A percentile compares a stretch with the other conserved stretches of the same genome.
Conservation (phyloP, 2,113 vertebrate genomes). For the Motacilla tschutschensis region DNA sequence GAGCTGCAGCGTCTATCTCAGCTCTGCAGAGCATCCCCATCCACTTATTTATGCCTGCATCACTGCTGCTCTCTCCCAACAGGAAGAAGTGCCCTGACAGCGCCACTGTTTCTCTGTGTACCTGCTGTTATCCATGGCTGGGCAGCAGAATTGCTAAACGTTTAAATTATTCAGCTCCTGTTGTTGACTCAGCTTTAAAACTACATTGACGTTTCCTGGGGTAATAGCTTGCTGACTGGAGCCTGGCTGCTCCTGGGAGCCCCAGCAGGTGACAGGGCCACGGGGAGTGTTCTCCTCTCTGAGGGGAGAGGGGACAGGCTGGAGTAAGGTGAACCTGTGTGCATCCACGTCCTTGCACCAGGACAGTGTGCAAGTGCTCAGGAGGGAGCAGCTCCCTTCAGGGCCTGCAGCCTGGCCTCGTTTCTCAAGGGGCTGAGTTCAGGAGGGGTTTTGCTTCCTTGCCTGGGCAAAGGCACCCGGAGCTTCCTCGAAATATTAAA, state of each 20-base stretch:
- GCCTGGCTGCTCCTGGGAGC: neutral
- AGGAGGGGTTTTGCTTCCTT: neutral
- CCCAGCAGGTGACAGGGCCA: neutral
- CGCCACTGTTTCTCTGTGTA: neutral
- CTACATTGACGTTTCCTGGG: neutral
- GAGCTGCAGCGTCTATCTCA: neutral
- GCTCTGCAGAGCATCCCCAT: neutral
- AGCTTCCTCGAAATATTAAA: neutral
- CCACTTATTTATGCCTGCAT: neutral
- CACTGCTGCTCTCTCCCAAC: neutral
- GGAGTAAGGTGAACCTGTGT: neutral
- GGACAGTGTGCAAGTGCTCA: neutral
- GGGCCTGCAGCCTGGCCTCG: neutral
- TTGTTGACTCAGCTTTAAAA: constrained; percentile 28
- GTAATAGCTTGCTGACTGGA: neutral
- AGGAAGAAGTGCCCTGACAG: neutral
- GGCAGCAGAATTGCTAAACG: neutral
- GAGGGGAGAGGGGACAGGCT: neutral
- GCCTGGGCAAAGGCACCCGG: neutral
- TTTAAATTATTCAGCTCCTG: constrained; percentile 26
- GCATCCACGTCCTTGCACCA: neutral
- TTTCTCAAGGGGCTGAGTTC: neutral
- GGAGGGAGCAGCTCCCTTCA: neutral
- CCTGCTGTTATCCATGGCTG: neutral
- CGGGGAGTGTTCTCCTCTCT: neutral